Conservation (phyloP, 2,797 vertebrate species). For the Acanthiza pusilla region DNA sequence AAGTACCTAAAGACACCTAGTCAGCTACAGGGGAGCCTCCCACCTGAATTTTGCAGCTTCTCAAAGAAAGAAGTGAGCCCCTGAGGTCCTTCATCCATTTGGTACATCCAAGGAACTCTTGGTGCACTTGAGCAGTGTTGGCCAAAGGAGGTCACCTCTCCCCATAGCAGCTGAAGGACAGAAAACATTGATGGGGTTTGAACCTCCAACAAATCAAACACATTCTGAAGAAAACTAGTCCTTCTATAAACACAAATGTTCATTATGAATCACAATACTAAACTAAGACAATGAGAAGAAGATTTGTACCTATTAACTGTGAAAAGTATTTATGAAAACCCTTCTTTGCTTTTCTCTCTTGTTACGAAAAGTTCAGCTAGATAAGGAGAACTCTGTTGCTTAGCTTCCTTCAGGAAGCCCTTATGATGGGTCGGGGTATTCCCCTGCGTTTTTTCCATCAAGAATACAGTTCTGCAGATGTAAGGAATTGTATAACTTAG, state of each 20-base stretch:
- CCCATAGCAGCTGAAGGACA: background rate
- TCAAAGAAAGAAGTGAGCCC: background rate
- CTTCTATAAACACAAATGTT: background rate
- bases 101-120: background rate
- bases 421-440: background rate
- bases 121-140: background rate
- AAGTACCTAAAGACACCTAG: background rate
- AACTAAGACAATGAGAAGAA: background rate
- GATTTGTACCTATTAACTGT: background rate
- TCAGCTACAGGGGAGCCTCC: background rate
- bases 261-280: background rate
- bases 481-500: background rate
- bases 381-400: background rate
- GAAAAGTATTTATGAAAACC: background rate
- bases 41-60: background rate
- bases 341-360: background rate
- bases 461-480: background rate
- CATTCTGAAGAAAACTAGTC: accelerated
- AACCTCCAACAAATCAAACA: background rate
- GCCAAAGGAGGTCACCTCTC: background rate
- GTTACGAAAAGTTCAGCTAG: background rate
- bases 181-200: background rate
- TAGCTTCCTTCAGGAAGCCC: background rate
- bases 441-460: background rate
- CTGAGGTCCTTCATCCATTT: background rate